Base-by-base conservation (phyloP, 2,888 invertebrate genomes). In the Acrobasis repandana region DNA sequence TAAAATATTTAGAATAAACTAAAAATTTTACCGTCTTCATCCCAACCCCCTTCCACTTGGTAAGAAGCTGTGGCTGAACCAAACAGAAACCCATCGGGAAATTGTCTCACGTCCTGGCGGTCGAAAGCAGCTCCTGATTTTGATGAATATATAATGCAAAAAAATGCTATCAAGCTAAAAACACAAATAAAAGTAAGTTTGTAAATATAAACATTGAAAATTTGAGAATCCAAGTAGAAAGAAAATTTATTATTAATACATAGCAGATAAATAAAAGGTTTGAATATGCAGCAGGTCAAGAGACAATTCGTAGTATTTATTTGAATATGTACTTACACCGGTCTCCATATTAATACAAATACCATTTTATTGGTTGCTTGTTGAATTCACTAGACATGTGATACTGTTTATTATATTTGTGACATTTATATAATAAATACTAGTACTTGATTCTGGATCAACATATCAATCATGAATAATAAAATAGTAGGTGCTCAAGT, bases 21-120 rank as follows among this genome's bases (percentile, higher is more conserved):
- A 28, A 15, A 16, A 18, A 6, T 48, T 10, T 56, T 11, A 61
- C 90, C 91, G 34, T 64, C 61, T 1, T 48, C 58, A 46, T 65
- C 46, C 65, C 65, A 65, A 10, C 78, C 90, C 14, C 91, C 91
- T 79, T 92, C 90, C 6, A 89, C 68, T 73, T 91, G 90, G 69
- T 90, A 90, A 0, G 90, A 72, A 11, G 90, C 85, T n/a, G 88
- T 86, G 0, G 89, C 80, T 48, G 78, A 60, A 8, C 82, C 79
- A 50, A 82, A 74, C 36, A 70, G 51, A 56, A 77, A 73, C 20
- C 56, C 61, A 34, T 66, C 57, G n/a, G 64, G 66, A 33, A 66
- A 66, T n/a, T 61, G 49, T 38, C 64, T 64, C 11, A 50, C 38
- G 14, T 52, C 15, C 15, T 15, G 34, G 2, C 34, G 14, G n/a